Conservation (phyloP, 2,113 vertebrate species). For the Origma solitaria region DNA sequence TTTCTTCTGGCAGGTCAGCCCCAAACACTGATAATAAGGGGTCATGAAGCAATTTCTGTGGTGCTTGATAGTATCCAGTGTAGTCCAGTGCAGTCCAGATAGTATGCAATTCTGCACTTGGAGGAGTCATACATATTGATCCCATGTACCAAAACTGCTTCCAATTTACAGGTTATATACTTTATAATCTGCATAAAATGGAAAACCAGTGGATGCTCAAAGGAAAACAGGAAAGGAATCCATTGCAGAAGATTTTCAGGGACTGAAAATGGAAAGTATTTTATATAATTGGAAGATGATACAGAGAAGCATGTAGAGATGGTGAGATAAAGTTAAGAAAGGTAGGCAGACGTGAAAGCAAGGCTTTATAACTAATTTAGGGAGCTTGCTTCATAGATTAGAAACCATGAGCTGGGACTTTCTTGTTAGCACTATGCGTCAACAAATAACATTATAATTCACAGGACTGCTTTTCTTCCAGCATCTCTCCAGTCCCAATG, state of each 20-base stretch:
- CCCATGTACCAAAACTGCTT: neutral
- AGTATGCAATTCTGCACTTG: neutral
- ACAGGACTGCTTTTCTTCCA: neutral
- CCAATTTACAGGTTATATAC: neutral
- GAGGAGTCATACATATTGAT: neutral
- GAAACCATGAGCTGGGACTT: neutral
- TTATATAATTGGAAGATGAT: neutral
- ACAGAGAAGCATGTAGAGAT: neutral
- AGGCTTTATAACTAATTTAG: neutral
- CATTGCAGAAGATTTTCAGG: neutral
- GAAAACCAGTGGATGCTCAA: neutral
- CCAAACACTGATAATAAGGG: neutral
- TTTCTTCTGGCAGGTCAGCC: neutral
- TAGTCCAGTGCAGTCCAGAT: too few species aligned
- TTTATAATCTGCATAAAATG: neutral
- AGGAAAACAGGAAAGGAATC: neutral
- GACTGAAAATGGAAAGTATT: neutral
- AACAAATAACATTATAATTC: neutral
- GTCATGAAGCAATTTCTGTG: neutral
- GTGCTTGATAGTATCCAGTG: neutral
- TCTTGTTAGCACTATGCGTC: neutral
- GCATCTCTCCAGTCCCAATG: neutral
- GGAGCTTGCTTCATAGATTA: neutral
- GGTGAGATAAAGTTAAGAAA: neutral
- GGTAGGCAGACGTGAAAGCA: neutral